Conservation (phyloP, 2,888 invertebrate species). For the Heteropelma amictum region DNA sequence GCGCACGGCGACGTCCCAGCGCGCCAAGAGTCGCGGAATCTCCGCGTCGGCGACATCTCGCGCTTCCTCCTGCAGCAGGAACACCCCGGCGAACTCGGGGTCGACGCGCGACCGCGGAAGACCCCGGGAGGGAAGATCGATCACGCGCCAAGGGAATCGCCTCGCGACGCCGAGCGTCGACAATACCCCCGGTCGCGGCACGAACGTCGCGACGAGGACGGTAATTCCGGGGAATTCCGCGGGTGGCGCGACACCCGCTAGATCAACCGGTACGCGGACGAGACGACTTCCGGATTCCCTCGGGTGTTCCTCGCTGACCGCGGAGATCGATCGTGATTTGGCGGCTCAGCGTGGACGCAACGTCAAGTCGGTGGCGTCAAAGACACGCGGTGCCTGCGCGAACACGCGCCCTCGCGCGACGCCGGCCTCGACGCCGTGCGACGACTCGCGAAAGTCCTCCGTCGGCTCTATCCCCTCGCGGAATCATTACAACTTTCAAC, state of each 20-base stretch:
- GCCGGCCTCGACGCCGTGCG: slow-evolving; percentile 70
- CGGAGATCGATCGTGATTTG: slow-evolving; percentile 74
- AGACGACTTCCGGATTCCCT: slow-evolving; percentile 71
- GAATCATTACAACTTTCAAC: slow-evolving; percentile 30
- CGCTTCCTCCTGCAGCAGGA: slow-evolving; percentile 33
- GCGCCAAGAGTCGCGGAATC: slow-evolving; percentile 78
- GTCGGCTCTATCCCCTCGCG: slow-evolving; percentile 45
- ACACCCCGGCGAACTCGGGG: slow-evolving; percentile 76
- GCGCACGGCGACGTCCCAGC: slow-evolving; percentile 75
- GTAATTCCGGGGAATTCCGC: neutral
- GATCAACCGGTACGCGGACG: slow-evolving; percentile 75
- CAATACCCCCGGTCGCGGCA: slow-evolving; percentile 37
- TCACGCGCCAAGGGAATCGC: slow-evolving; percentile 77
- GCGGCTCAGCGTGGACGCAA: slow-evolving; percentile 67
- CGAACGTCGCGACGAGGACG: slow-evolving; percentile 13
- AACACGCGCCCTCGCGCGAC: slow-evolving; percentile 60
- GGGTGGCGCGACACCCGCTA: slow-evolving; percentile 51
- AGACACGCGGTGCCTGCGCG: slow-evolving; percentile 60
- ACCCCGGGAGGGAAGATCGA: slow-evolving; percentile 81
- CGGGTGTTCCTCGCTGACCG: slow-evolving; percentile 73
- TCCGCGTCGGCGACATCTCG: slow-evolving; percentile 54
- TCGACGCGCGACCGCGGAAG: slow-evolving; percentile 81
- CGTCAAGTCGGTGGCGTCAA: slow-evolving; percentile 47
- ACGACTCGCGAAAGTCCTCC: slow-evolving; percentile 64
- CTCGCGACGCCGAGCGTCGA: slow-evolving; percentile 33